Conservation (phyloP, 2,888 invertebrate species). For the Orgyia antiqua region DNA sequence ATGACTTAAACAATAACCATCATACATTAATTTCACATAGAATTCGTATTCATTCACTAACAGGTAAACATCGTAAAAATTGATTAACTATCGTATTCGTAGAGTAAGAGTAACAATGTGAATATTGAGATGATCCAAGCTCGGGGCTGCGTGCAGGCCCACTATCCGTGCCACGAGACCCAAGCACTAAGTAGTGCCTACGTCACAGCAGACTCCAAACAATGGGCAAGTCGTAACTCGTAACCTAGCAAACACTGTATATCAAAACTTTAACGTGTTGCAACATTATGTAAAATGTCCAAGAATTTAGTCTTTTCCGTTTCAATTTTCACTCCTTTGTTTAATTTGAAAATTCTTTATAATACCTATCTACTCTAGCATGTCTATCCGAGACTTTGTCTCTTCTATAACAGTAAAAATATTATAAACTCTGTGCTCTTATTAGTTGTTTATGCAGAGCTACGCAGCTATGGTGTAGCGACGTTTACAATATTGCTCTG, state of each 20-base stretch:
- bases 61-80: constrained; percentile 50
- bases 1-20: constrained; percentile 55
- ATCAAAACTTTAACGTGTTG: constrained; percentile 68
- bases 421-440: constrained; percentile 53
- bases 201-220: constrained; percentile 21
- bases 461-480: constrained; percentile 6
- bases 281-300: constrained; percentile 71
- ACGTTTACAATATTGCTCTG: constrained; percentile 12
- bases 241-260: constrained; percentile 59
- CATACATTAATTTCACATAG: constrained; percentile 56
- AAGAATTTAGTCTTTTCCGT: constrained; percentile 77
- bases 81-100: constrained; percentile 36
- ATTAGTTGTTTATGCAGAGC: constrained; percentile 23
- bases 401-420: constrained; percentile 66
- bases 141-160: constrained; percentile 28
- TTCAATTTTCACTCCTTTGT: constrained; percentile 71
- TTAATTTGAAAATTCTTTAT: constrained; percentile 64
- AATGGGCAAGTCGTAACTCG: constrained; percentile 40
- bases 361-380: constrained; percentile 74
- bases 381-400: constrained; percentile 71
- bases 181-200: no score
- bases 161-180: constrained; percentile 10
- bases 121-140: constrained; percentile 33
- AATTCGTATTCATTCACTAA: constrained; percentile 51
- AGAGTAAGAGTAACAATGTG: constrained; percentile 38